Evolutionary conservation across 2,113 vertebrate genomes (phyloP), one percentile per base, ranked within the genome.

Genomic region (Corydoras maculifer): DNA sequence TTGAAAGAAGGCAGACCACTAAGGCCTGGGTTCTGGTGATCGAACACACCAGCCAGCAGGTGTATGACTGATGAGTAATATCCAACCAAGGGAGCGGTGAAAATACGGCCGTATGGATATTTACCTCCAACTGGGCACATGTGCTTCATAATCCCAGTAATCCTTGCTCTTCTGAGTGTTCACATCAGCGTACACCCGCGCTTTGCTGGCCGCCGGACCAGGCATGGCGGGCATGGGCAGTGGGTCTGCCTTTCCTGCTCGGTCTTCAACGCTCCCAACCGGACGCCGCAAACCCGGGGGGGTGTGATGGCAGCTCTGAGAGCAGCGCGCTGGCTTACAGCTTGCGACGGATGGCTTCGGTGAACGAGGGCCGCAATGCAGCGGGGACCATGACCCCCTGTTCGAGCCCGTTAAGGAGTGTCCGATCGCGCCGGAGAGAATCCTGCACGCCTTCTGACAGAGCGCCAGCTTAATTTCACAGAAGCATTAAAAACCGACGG

Each of bases 121-220:
- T 93, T 91, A 97, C 94, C 94, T 96, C 95, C 95, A 98, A 87
- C 90, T 94, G 84, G 95, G 93, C 87, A 94, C 89, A 72, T 97
- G 94, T 80, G 93, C 82, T 72, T 97, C 95, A 31, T 98, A 98
- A 90, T 98, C 95, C 96, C 95, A 97, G 87, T 97, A 97, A 72
- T 97, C 95, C 83, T 93, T 89, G 91, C 93, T 95, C 88, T 94
- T 94, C 88, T 94, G 88, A 84, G 93, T 94, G 92, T 98, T 98
- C 84, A 95, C 93, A 79, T 97, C 94, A 84, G 93, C 92, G 90
- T 97, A 98, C 74, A 97, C 94, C 88, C 94, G 92, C 88, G 94
- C 91, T 89, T 93, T 93, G 89, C 94, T 96, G 82, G 92, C 92
- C 83, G 92, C 92, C 83, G 94, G 92, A 86, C 94, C 94, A 84